Evolutionary conservation across 1,140 invertebrate genomes (phyloP), one percentile per base, ranked within the genome.

Genomic region (Papilio polyxenes): DNA sequence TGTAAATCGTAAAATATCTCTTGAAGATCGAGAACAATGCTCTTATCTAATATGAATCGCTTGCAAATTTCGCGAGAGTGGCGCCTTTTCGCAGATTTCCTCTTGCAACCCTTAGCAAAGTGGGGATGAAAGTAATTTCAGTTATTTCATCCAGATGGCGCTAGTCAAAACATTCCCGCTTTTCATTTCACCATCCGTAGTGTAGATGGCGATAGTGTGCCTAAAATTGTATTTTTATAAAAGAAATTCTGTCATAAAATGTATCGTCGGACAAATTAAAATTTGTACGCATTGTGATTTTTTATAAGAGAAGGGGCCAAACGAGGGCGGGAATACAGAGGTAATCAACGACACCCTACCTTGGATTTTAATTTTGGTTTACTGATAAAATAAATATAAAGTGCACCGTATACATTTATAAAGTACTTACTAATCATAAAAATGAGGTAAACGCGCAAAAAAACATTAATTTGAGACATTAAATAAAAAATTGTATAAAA

Each of bases 1-100:
- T 15, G 11, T 56, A n/a, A 5, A 15, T 51, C 17, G 17, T 56
- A 65, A 5, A 23, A 11, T 3, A 37, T 10, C 9, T 13, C 23
- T 11, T 31, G 31, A 65, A n/a, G n/a, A 65, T 65, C 23, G 23
- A 65, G 11, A 9, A 9, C 1, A 15, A 11, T 44, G 1, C 7
- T 15, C 5, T 40, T 37, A 72, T 72, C 31, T 72, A 62, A 62
- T 72, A 15, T 15, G 31, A 72, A 72, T 72, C 5, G 65, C 20
- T 69, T 72, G 59, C 76, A 23, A 85, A 23, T 86, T 85, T 87
- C 49, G 86, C 87, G 86, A 90, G 86, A 90, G 90, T 91, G 90
- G 92, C 92, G 92, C 91, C 88, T 83, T 84, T 89, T 93, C 40
- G 91, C 91, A 91, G 89, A 88, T 89, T 92, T 92, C 89, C 85